These are phyloP conservation scores for Eupithecia exiguata DNA, from an alignment of 2,888 invertebrate species.

Conservation along the genomic window DNA sequence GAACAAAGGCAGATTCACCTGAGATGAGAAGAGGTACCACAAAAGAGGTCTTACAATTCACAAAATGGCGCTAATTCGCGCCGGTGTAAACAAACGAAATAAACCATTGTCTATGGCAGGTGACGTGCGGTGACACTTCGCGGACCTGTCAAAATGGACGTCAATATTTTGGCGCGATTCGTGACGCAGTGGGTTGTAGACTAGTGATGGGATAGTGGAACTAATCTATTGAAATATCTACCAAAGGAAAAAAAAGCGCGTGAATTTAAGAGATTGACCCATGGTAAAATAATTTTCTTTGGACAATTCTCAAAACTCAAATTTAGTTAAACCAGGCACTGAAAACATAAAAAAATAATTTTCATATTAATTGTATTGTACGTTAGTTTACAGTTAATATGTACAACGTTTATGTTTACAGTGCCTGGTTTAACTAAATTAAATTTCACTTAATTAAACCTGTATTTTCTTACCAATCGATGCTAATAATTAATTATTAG, in stretches of 20 bases:
- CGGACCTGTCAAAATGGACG: constrained; percentile 69
- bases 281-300: too few species aligned
- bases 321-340: too few species aligned
- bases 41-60: constrained; percentile 37
- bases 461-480: too few species aligned
- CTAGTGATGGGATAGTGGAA: constrained; percentile 39
- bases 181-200: constrained; percentile 69
- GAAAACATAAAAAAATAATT: too few species aligned
- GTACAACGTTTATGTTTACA: neutral
- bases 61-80: constrained; percentile 40
- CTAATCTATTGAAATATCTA: neutral
- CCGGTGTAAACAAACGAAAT: constrained; percentile 44
- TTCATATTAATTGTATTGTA: too few species aligned
- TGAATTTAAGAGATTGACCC: neutral
- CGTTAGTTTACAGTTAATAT: too few species aligned
- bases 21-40: constrained; percentile 38
- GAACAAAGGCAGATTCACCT: constrained; percentile 43
- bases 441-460: neutral
- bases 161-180: constrained; percentile 80
- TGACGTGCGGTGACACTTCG: constrained; percentile 64
- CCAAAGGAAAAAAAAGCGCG: too few species aligned
- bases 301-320: too few species aligned
- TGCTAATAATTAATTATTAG: neutral
- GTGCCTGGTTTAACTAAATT: neutral
- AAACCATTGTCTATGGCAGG: constrained; percentile 56